Evolutionary conservation across 1,140 invertebrate genomes (phyloP).

Genomic region (Goniozus legneri): DNA sequence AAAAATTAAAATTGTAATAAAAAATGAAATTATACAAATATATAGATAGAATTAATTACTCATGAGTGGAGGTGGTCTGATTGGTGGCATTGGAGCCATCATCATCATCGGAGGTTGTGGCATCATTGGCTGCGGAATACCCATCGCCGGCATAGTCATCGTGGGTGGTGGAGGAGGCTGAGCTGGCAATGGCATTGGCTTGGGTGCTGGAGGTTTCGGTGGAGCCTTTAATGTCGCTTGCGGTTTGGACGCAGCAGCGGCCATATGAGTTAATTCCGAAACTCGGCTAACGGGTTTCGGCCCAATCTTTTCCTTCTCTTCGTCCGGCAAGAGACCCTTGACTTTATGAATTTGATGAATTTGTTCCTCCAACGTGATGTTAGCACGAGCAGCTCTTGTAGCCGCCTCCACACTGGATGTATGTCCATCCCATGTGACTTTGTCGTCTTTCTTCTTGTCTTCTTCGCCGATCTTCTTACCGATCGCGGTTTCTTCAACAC

Average conservation of each 20-base stretch:
- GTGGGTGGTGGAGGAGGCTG: slow-evolving; percentile 48
- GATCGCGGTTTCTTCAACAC: slow-evolving; percentile 97
- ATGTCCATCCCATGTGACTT: slow-evolving; percentile 98
- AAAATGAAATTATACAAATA: neutral
- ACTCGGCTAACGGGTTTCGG: slow-evolving; percentile 67
- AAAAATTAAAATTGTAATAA: slow-evolving; percentile 1
- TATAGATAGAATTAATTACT: slow-evolving; percentile 44
- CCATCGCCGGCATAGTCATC: slow-evolving; percentile 53
- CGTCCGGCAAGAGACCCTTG: slow-evolving; percentile 88
- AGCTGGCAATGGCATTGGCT: slow-evolving; percentile 37
- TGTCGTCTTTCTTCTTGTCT: slow-evolving; percentile 82
- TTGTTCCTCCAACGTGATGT: slow-evolving; percentile 95
- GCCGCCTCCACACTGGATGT: slow-evolving; percentile 91
- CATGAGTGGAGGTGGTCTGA: slow-evolving; percentile 63
- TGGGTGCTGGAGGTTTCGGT: slow-evolving; percentile 48
- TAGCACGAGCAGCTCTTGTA: slow-evolving; percentile 85
- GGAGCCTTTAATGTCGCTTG: slow-evolving; percentile 52
- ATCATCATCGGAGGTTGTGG: slow-evolving; percentile 64
- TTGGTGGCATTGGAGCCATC: slow-evolving; percentile 63
- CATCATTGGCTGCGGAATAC: slow-evolving; percentile 58
- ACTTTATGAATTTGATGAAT: slow-evolving; percentile 96
- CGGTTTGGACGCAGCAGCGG: slow-evolving; percentile 51
- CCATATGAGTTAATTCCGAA: slow-evolving; percentile 44
- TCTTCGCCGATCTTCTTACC: slow-evolving; percentile 99
- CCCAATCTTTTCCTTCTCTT: slow-evolving; percentile 90